Base-by-base conservation (phyloP, 1,140 invertebrate genomes). In the Camponotus pennsylvanicus region DNA sequence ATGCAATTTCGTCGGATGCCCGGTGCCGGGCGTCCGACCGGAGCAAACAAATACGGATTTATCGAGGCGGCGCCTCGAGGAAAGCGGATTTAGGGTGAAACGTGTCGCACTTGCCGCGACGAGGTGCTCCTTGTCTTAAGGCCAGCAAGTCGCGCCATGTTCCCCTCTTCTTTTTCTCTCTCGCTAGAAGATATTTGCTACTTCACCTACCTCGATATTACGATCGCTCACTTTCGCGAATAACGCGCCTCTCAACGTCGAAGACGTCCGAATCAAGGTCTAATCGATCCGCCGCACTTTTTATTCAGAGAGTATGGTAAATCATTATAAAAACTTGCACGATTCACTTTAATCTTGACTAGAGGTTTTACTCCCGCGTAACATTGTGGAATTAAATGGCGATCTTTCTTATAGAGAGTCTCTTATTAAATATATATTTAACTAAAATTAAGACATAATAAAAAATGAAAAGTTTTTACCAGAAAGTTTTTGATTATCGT, bases 1-100 rank as follows among this genome's bases (percentile, higher is more conserved):
- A 83, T n/a, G 79, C 69, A 83, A 83, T 83, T 83, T 83, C 79
- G 40, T 63, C 27, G 79, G 55, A 63, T 37, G 69, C 49, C 21
- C 21, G 15, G 42, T 40, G 34, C 55, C 55, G 18, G 49, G 27
- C 66, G 52, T 82, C 79, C 78, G 37, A 80, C 66, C 67, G 40
- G 40, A 73, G 79, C 79, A 83, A 83, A 83, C 79, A 83, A 83
- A 83, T 83, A 83, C 79, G 79, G 69, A 83, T 83, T 83, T 83
- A 83, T 83, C 69, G 79, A 71, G 79, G 42, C 57, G 63, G 40
- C 79, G 79, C 69, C 79, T 83, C 79, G 79, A 63, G 69, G 69
- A 83, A 83, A 83, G 69, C 70, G 69, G 69, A 75, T 83, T 83
- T 75, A 83, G 79, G 55, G 40, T 83, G 79, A 75, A 75, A 83